Conservation (phyloP, 2,797 vertebrate genomes). For the Lithobates pipiens region DNA sequence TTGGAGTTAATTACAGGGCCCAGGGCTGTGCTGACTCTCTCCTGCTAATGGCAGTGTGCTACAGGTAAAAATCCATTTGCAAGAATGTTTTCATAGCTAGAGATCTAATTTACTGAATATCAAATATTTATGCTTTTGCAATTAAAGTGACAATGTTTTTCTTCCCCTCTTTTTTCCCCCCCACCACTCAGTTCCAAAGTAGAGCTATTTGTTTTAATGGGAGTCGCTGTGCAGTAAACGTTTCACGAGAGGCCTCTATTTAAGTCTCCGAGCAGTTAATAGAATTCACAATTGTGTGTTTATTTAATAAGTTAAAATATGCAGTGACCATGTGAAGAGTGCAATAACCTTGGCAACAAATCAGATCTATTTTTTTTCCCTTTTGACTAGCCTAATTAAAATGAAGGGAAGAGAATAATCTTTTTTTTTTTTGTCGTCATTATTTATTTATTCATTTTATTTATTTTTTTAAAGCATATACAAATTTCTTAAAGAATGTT, state of each 20-base stretch:
- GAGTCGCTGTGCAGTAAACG: conserved; percentile 28
- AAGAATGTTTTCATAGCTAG: conserved; percentile 87
- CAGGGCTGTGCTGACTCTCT: conserved; percentile 83
- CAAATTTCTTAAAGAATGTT: too few relatives aligned
- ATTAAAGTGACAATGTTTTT: conserved; percentile 84
- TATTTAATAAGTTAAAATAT: not conserved
- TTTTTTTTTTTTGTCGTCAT: too few relatives aligned
- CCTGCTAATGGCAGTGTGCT: conserved; percentile 93
- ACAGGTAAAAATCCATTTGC: conserved; percentile 94
- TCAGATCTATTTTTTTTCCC: not conserved
- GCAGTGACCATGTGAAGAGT: conserved; percentile 1
- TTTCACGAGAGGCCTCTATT: conserved; percentile 18
- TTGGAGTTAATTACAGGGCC: conserved; percentile 96
- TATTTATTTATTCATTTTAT: not conserved
- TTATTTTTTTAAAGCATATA: not conserved
- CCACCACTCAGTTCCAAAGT: conserved; percentile 20
- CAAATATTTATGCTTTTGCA: conserved; percentile 90
- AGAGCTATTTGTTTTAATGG: conserved; percentile 35
- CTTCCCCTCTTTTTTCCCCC: conserved; percentile 32
- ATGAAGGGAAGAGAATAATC: too few relatives aligned
- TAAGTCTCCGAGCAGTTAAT: conserved; percentile 14
- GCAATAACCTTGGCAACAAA: not conserved
- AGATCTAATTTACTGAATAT: conserved; percentile 95
- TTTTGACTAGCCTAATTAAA: too few relatives aligned
- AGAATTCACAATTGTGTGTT: conserved; percentile 21